These are phyloP conservation scores for Plusia festucae DNA, from an alignment of 2,888 invertebrate genomes.

Conservation along the genomic window DNA sequence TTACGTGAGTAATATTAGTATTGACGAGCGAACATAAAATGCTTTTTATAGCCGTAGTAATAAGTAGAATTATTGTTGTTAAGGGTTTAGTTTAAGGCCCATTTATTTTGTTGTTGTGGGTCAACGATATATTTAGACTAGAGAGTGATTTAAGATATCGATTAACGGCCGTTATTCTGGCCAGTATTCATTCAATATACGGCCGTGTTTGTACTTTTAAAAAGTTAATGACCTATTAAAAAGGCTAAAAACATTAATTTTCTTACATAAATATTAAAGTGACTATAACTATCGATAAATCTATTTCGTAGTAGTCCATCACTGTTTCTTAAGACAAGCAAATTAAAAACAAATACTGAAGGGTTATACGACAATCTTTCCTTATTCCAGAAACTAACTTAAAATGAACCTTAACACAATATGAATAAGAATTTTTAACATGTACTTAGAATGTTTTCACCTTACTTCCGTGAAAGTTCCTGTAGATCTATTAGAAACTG, in stretches of 20 bases:
- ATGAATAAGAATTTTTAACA: slow-evolving; percentile 10
- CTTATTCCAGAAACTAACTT: neutral
- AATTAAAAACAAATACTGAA: slow-evolving; percentile 56
- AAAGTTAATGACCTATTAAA: neutral
- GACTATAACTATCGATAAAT: slow-evolving; percentile 17
- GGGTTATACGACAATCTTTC: slow-evolving; percentile 38
- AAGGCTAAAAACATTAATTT: neutral
- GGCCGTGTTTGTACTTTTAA: neutral
- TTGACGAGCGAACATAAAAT: neutral
- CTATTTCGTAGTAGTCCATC: neutral
- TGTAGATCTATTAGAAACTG: slow-evolving; percentile 48
- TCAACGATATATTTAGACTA: neutral
- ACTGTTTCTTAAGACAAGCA: slow-evolving; percentile 28
- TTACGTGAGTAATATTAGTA: slow-evolving; percentile 6
- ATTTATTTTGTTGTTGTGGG: neutral
- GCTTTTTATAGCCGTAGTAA: neutral
- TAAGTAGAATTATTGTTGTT: too few species aligned
- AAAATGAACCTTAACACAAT: slow-evolving; percentile 12
- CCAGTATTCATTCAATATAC: slow-evolving; percentile 1
- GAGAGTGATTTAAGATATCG: neutral
- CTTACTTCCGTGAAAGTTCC: slow-evolving; percentile 47
- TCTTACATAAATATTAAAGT: neutral
- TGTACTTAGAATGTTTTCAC: neutral
- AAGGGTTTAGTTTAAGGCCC: neutral
- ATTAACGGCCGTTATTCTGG: neutral